phyloP scores from a whole-genome alignment of 2,797 vertebrate species.

The Vireo griseus region DNA sequence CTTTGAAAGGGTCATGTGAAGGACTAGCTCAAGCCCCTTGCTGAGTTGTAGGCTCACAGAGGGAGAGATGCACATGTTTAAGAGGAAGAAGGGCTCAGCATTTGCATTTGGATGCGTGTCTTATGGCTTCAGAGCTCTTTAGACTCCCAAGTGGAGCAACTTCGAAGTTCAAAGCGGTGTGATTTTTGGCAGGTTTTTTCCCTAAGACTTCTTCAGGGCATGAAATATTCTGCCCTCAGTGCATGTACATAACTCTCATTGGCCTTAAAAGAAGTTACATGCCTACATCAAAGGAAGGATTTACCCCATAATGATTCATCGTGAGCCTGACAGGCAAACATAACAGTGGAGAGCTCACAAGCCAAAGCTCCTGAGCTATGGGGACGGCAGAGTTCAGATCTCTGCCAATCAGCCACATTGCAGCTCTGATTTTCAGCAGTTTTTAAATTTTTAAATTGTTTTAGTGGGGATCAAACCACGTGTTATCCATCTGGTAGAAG shows the following conservation, averaged over 20 bases:
- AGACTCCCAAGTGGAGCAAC: constrained; percentile 27
- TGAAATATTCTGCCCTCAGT: constrained; percentile 60
- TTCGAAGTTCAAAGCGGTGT: constrained; percentile 49
- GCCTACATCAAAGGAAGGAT: constrained; percentile 70
- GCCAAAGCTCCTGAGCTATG: constrained; percentile 2
- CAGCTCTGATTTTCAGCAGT: constrained; percentile 7
- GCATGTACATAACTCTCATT: constrained; percentile 61
- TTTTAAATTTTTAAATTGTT: constrained; percentile 23
- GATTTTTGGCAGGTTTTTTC: constrained; percentile 55
- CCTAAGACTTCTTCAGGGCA: constrained; percentile 52
- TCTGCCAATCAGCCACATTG: neutral
- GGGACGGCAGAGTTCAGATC: neutral
- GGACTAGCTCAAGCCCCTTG: neutral
- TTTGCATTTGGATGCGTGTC: constrained; percentile 52
- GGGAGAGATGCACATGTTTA: neutral
- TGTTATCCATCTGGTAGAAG: neutral
- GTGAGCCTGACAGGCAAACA: constrained; percentile 64
- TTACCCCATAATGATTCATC: constrained; percentile 63
- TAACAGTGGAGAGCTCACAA: constrained; percentile 54
- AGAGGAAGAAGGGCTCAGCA: constrained; percentile 16
- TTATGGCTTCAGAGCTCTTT: constrained; percentile 43
- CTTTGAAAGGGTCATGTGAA: neutral
- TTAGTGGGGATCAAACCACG: neutral
- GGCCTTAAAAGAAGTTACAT: constrained; percentile 70
- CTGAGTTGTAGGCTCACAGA: neutral